Percentiles rank a stretch among this genome's conserved stretches.
phyloP scores from a whole-genome alignment of 2,888 invertebrate species.

The Mellilla xanthometata region DNA sequence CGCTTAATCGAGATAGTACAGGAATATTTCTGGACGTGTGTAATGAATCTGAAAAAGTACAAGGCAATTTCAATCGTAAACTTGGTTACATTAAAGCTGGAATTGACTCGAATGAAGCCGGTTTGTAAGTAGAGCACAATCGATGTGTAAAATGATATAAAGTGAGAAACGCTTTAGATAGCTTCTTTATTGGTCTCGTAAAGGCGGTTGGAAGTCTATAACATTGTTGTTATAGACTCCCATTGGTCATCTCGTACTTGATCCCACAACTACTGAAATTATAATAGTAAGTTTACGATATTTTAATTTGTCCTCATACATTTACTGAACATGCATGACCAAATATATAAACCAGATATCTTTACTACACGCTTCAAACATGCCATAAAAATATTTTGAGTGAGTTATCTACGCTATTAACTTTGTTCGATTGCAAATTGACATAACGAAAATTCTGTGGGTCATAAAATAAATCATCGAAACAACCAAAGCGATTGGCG shows the following conservation, averaged over 20 bases:
- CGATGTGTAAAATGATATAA: constrained; percentile 20
- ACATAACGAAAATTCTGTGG: constrained; percentile 38
- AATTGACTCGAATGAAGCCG: constrained; percentile 1
- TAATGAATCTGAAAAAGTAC: constrained; percentile 8
- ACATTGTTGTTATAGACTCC: not conserved
- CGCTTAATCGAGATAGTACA: constrained; percentile 36
- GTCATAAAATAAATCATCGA: constrained; percentile 52
- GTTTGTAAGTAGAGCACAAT: constrained; percentile 20
- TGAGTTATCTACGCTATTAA: not conserved
- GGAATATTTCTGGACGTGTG: constrained; percentile 24
- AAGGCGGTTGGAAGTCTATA: constrained; percentile 4
- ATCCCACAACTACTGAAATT: constrained; percentile 1
- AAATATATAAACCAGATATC: too few relatives aligned
- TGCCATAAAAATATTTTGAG: too few relatives aligned
- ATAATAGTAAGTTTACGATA: not conserved
- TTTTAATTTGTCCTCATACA: constrained; percentile 22
- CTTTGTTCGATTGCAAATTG: constrained; percentile 35
- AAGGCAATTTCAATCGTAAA: constrained; percentile 8
- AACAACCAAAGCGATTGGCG: constrained; percentile 44
- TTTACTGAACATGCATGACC: constrained; percentile 5
- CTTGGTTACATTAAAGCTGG: not conserved
- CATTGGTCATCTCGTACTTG: not conserved
- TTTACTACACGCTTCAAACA: too few relatives aligned
- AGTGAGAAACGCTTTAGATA: constrained; percentile 19
- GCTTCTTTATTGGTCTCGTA: constrained; percentile 8